phyloP scores from a whole-genome alignment of 2,888 invertebrate genomes.

The Cerceris ruficornis region DNA sequence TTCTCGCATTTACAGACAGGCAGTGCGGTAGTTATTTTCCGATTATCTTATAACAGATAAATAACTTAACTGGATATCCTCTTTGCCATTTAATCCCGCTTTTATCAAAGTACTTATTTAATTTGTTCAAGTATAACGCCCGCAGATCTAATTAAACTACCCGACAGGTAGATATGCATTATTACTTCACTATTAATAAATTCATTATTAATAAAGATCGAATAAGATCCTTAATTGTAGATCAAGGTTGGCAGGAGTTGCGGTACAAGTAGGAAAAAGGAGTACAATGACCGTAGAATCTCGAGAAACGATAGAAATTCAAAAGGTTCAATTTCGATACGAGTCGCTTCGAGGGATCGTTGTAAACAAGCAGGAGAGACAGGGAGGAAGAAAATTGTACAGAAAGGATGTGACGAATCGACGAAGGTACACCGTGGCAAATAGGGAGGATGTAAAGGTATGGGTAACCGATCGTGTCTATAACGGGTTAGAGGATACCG shows the following conservation, averaged over 20 bases:
- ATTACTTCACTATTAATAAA: no score
- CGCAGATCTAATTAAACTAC: no score
- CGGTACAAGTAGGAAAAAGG: no score
- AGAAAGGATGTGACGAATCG: slow-evolving; percentile 46
- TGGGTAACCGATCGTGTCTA: slow-evolving; percentile 51
- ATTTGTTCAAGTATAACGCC: neutral
- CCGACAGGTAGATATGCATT: no score
- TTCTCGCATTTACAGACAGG: no score
- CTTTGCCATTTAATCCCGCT: no score
- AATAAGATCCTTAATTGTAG: no score
- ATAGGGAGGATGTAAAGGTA: slow-evolving; percentile 41
- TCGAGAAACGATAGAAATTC: neutral
- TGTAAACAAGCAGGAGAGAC: slow-evolving; percentile 16
- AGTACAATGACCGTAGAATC: neutral
- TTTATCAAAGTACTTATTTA: neutral
- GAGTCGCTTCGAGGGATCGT: slow-evolving; percentile 3
- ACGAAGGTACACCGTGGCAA: slow-evolving; percentile 50
- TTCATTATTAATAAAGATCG: no score
- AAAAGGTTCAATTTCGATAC: neutral
- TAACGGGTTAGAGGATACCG: slow-evolving; percentile 45
- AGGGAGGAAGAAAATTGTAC: neutral
- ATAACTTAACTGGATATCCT: no score
- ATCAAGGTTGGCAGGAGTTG: no score
- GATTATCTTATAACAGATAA: no score
- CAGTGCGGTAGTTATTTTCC: no score